Base-by-base conservation (phyloP, 2,113 vertebrate species). In the Uria aalge region DNA sequence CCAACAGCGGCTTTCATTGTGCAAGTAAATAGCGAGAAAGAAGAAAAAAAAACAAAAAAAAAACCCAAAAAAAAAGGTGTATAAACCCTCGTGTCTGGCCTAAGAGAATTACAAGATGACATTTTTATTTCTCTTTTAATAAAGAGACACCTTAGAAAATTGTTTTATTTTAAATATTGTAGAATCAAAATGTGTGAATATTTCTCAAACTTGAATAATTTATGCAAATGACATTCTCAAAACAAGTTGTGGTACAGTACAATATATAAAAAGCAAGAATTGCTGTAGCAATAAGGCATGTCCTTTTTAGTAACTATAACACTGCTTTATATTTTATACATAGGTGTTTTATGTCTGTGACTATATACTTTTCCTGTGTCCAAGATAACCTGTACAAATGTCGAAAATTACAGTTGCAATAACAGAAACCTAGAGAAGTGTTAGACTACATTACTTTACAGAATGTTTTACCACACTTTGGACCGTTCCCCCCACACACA, bases 41-140 rank as follows among this genome's bases (percentile, higher is more conserved):
- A 97, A 96, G 85, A 94, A 63, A 66, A 88, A 76, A 63, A 95
- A 94, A 73, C 32, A 21, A 21, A 32, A 15, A 38, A 36, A 24
- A 15, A 24, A n/a, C 11, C 71, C 45, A 41, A 95, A 96, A 85
- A 93, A 94, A 92, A 88, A 97, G 97, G 98, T 97, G 97, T 98
- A 97, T 96, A 97, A 92, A 97, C 95, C 97, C 97, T 97, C 96
- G 97, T 96, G 95, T 98, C 98, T 98, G 97, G 98, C 98, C 98
- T 98, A 96, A 98, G 98, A 98, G 97, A 98, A 98, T 98, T 98
- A 98, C 98, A 98, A 98, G 98, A 98, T 98, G 97, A 98, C 98
- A 96, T 98, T 98, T 98, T 98, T 98, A 98, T 99, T 98, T 98
- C 98, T 98, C 98, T 99, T 98, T 98, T 98, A 98, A 99, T 99